Conservation (phyloP, 2,797 vertebrate species). For the Sebastiscus tertius region DNA sequence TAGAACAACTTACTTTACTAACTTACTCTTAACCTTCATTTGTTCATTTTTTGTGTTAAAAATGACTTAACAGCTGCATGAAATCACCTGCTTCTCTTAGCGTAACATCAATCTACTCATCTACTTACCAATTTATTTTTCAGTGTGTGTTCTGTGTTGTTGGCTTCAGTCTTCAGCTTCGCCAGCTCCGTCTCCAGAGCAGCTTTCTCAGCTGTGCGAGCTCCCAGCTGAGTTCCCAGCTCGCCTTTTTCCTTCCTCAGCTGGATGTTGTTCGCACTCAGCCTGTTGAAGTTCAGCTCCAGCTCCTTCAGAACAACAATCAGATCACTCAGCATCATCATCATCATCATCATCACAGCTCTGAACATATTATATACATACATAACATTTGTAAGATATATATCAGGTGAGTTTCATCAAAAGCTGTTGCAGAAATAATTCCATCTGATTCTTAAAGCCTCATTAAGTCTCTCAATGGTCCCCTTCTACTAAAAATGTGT, state of each 20-base stretch:
- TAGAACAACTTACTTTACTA: constrained; percentile 3
- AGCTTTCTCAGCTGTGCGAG: constrained; percentile 73
- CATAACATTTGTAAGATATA: neutral
- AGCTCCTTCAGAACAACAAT: constrained; percentile 72
- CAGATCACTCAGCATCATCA: constrained; percentile 6
- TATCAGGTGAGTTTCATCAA: neutral
- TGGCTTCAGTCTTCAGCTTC: constrained; percentile 66
- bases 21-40: neutral
- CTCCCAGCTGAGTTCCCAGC: constrained; percentile 79
- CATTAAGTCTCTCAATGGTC: neutral
- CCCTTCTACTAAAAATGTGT: neutral
- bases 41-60: neutral
- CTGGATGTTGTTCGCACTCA: constrained; percentile 65
- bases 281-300: constrained; percentile 73
- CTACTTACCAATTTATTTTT: constrained; percentile 69
- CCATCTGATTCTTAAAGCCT: neutral
- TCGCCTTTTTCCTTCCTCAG: constrained; percentile 75
- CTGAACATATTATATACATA: neutral
- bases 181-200: constrained; percentile 53
- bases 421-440: neutral
- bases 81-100: neutral
- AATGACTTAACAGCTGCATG: neutral
- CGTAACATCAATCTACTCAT: neutral
- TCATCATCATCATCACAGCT: constrained; percentile 12
- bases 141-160: constrained; percentile 50